Evolutionary conservation across 2,797 vertebrate genomes (phyloP), one percentile per base, ranked within the genome.

Genomic region (Bufotes viridis): DNA sequence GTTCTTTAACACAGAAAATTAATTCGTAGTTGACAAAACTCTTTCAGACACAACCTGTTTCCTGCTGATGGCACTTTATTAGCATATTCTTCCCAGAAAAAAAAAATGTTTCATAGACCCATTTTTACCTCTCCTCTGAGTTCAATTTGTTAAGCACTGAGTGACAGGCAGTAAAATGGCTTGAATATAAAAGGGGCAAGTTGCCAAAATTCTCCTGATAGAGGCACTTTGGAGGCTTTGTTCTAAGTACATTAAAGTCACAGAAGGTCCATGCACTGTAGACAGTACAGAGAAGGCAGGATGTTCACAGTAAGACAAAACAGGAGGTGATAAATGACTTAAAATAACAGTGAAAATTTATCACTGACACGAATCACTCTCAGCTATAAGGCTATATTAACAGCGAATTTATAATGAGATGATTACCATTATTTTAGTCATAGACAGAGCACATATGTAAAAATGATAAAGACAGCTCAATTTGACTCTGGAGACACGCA

Each of bases 1-100:
- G 95, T 93, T 95, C 94, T 93, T 95, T 95, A 95, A 94, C 94
- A 95, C 93, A 95, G 94, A 94, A 95, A 96, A 96, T 96, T 96
- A 96, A 96, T 96, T 95, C 95, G 95, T 95, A 96, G 95, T 96
- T 96, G 95, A 96, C 95, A 96, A 96, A 96, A 96, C 95, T 95
- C 95, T 96, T 95, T 96, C 94, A 96, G 95, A 95, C 93, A 95
- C 93, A 96, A 95, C 93, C 95, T 96, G 95, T 94, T 96, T 96
- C 94, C 95, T 95, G 95, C 95, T 96, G 95, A 95, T 95, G 95
- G 93, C 0, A 90, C 93, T 94, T 95, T 95, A 96, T 96, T 96
- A 96, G 95, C 95, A 96, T 96, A 95, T 95, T 95, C 95, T 95
- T 96, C 93, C 93, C 94, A 95, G 93, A 94, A 95, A 95, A 93